Conservation (phyloP, 2,888 invertebrate genomes). For the Bimastos eiseni region DNA sequence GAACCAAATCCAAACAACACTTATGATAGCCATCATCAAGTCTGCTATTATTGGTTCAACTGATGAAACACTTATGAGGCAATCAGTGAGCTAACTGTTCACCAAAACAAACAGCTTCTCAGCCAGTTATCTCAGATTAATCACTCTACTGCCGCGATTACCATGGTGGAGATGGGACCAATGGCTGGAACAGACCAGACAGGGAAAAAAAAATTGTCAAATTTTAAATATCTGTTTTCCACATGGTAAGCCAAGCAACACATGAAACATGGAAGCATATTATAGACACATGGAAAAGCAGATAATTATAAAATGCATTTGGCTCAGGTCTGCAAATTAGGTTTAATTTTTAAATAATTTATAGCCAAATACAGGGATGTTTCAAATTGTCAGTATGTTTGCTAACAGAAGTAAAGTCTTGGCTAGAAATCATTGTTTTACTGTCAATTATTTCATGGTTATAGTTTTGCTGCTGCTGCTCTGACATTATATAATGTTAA, state of each 20-base stretch:
- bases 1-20: constrained; percentile 6
- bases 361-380: no score
- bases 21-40: background rate
- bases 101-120: background rate
- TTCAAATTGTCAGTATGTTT: no score
- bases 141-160: constrained; percentile 13
- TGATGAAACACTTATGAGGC: background rate
- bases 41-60: constrained; percentile 1
- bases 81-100: background rate
- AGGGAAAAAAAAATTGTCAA: background rate
- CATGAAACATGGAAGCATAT: background rate
- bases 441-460: no score
- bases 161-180: background rate
- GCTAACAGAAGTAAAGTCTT: no score
- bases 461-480: no score
- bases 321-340: no score
- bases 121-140: background rate
- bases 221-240: background rate
- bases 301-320: no score
- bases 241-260: background rate
- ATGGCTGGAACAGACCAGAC: background rate
- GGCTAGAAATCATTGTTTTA: no score
- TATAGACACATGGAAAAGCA: background rate
- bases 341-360: no score
- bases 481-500: no score